Base-by-base conservation (phyloP, 2,113 vertebrate genomes). In the Sitta europaea region DNA sequence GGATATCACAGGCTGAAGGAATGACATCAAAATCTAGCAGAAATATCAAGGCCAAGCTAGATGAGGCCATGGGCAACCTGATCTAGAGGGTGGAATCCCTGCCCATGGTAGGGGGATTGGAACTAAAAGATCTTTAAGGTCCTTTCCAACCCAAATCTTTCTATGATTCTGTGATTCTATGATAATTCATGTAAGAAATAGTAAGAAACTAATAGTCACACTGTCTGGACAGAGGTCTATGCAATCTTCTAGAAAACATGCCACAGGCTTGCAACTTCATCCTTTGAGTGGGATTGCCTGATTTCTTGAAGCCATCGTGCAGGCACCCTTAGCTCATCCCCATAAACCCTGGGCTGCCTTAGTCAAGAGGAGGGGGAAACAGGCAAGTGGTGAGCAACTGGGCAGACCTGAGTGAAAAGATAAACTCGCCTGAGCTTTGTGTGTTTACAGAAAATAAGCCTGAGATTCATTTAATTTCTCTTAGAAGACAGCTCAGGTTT, bases 31-130 rank as follows among this genome's bases (percentile, higher is more conserved):
- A 35, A 27, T 43, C 22, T 33, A 40, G 17, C 29, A 87, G 53
- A 55, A 54, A 38, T 35, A 73, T 16, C 35, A 33, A 62, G 40
- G 18, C 17, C 17, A 27, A 13, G 18, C 0, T 76, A 40, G 25
- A 68, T 54, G 22, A 31, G 4, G 6, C 12, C 14, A 61, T 22
- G 29, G 38, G 8, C n/a, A 82, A 6, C 17, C 5, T 62, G 29
- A 54, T 23, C 12, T 33, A 20, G 40, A 5, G 31, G 12, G 10
- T 75, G 25, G 14, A 11, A 68, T 55, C 22, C 5, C 31, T 54
- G 18, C 8, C 16, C 0, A 0, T 54, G 25, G 27, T 22, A 75
- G 6, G 4, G 8, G 4, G 6, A 4, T 19, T 42, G 48, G 40
- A 82, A 40, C 25, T 35, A 11, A 18, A 35, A 22, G 16, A 20